Evolutionary conservation across 2,888 invertebrate species (phyloP), one percentile per base, ranked within the genome.

Genomic region (Blera fallax): DNA sequence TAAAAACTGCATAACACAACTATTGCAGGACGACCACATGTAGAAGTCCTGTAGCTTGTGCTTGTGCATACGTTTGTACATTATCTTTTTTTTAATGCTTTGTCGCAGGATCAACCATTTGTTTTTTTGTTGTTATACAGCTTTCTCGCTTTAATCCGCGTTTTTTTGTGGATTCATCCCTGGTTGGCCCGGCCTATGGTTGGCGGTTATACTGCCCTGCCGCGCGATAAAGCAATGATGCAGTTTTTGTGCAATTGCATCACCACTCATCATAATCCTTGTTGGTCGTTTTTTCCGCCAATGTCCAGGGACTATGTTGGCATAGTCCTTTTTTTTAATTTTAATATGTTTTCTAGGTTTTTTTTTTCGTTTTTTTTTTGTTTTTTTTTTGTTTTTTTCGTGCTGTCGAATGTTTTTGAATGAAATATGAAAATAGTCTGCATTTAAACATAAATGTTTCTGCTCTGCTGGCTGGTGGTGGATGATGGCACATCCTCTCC

Each of bases 201-300:
- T 83, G 65, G 43, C 50, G 48, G 67, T 72, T 40, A n/a, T 27
- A 27, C 45, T 37, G 24, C 65, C 18, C 34, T 32, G 16, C 29
- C 62, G 14, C 76, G 65, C 76, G 65, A 80, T 80, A 80, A 69
- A 65, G 69, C 74, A 37, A 40, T 76, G 84, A 80, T 85, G 85
- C 85, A 85, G 81, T 85, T 85, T 81, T 76, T 81, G 70, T 85
- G 85, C 85, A 85, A 76, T 62, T 85, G 81, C 85, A 85, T 85
- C 85, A 77, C 70, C 72, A 76, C 85, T 81, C 81, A 85, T 85
- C 85, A 85, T 81, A 72, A 77, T 77, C 16, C 54, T 56, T 11
- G 54, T 37, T 52, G 11, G 24, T 54, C 54, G 58, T 45, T 43
- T 64, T 56, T 10, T 18, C 40, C 69, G 67, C 72, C 40, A 72